Conservation (phyloP, 1,140 invertebrate species). For the Cyrtorhinus lividipennis region DNA sequence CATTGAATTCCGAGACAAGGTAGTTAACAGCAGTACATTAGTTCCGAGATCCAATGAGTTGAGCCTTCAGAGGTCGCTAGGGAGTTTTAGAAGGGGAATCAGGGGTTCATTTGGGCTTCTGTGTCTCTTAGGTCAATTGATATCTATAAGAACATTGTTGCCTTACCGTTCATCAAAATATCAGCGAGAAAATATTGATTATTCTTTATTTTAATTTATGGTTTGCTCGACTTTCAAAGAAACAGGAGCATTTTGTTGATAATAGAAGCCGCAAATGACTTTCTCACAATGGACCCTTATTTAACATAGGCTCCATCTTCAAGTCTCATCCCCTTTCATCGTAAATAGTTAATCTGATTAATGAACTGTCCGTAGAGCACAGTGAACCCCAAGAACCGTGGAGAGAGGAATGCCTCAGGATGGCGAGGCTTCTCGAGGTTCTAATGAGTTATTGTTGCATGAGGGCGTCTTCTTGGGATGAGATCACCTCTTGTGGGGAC, state of each 20-base stretch:
- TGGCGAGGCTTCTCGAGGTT: not conserved
- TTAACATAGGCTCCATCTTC: not conserved
- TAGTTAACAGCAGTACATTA: too few relatives aligned
- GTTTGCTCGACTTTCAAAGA: too few relatives aligned
- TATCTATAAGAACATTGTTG: too few relatives aligned
- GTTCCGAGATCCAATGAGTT: too few relatives aligned
- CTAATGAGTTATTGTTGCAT: conserved; percentile 10
- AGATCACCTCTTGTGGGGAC: not conserved
- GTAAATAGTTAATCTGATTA: conserved; percentile 9
- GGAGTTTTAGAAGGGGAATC: too few relatives aligned
- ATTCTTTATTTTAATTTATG: too few relatives aligned
- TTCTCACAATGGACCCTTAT: conserved; percentile 8
- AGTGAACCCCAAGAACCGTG: not conserved
- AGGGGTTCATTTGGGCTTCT: too few relatives aligned
- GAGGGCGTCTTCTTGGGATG: not conserved
- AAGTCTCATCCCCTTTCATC: not conserved
- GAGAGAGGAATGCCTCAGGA: conserved; percentile 1
- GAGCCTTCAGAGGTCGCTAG: too few relatives aligned
- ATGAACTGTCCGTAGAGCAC: conserved; percentile 1
- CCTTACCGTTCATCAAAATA: too few relatives aligned
- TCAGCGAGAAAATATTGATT: too few relatives aligned
- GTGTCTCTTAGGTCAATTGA: too few relatives aligned
- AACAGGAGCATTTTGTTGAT: conserved; percentile 4
- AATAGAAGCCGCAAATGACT: not conserved
- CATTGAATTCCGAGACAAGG: too few relatives aligned